Conservation (phyloP, 1,140 invertebrate species). For the Tenebrio molitor region DNA sequence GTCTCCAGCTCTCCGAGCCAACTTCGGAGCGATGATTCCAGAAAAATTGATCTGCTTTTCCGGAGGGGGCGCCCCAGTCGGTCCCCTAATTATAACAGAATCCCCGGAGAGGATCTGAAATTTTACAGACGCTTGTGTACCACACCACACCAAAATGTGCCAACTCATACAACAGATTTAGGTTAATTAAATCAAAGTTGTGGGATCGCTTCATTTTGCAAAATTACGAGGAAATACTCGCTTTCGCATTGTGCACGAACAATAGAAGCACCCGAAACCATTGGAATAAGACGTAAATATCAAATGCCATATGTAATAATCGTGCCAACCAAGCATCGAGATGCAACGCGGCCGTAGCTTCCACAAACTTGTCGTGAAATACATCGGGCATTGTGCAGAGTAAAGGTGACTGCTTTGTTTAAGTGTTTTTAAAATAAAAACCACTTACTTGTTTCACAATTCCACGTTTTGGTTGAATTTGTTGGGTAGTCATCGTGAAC, state of each 20-base stretch:
- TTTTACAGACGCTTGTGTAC: slow-evolving; percentile 37
- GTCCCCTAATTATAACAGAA: slow-evolving; percentile 87
- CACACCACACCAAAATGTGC: slow-evolving; percentile 49
- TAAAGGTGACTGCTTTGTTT: slow-evolving; percentile 42
- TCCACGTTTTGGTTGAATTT: slow-evolving; percentile 67
- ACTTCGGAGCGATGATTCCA: slow-evolving; percentile 91
- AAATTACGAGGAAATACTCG: neutral
- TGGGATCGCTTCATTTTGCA: neutral
- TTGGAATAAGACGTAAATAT: slow-evolving; percentile 30
- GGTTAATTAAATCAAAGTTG: slow-evolving; percentile 28
- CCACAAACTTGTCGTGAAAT: slow-evolving; percentile 9
- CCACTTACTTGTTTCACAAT: slow-evolving; percentile 72
- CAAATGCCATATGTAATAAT: slow-evolving; percentile 51
- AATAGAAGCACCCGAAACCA: neutral
- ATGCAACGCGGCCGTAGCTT: neutral
- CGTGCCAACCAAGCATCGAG: slow-evolving; percentile 56
- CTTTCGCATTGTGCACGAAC: neutral
- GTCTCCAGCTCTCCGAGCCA: slow-evolving; percentile 82
- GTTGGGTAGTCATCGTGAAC: slow-evolving; percentile 69
- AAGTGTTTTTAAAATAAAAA: slow-evolving; percentile 32
- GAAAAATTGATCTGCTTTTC: slow-evolving; percentile 93
- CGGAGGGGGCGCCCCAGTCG: slow-evolving; percentile 87
- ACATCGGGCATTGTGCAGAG: slow-evolving; percentile 10
- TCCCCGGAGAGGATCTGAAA: slow-evolving; percentile 90
- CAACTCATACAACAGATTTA: slow-evolving; percentile 52